Percentiles rank a stretch among this genome's conserved stretches.
Evolutionary conservation across 2,797 vertebrate genomes (phyloP).

Genomic region (Lutjanus campechanus): DNA sequence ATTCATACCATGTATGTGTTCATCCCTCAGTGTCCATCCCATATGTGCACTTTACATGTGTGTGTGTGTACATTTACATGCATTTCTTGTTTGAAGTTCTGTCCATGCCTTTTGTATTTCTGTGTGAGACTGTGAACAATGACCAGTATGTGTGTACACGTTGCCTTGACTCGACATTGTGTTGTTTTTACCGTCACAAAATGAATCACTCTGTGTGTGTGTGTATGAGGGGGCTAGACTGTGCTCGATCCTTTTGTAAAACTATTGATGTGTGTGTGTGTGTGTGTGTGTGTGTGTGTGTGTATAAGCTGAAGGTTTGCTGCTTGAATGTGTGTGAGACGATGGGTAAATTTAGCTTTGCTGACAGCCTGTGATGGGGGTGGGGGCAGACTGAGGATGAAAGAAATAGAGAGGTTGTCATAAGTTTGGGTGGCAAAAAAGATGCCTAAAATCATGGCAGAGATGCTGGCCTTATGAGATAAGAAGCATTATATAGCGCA

Average conservation of each 20-base stretch:
- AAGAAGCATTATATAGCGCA: constrained; percentile 7
- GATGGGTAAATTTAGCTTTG: constrained; percentile 80
- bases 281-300: background rate
- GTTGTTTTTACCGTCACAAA: constrained; percentile 60
- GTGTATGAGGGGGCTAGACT: constrained; percentile 27
- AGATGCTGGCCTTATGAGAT: constrained; percentile 3
- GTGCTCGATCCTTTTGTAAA: constrained; percentile 54
- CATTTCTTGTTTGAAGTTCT: constrained; percentile 41
- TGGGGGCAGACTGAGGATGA: constrained; percentile 34
- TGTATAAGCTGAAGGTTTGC: constrained; percentile 49
- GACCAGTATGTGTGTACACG: constrained; percentile 54
- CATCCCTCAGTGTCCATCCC: constrained; percentile 47
- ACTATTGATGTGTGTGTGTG: constrained; percentile 22
- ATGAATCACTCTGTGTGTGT: constrained; percentile 35
- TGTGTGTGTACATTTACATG: constrained; percentile 42
- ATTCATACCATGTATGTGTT: constrained; percentile 47
- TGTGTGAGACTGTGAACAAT: constrained; percentile 61
- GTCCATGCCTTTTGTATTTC: constrained; percentile 67
- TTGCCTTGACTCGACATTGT: constrained; percentile 67
- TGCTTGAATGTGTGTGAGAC: constrained; percentile 57
- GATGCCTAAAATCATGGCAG: constrained; percentile 48
- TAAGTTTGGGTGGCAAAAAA: constrained; percentile 46
- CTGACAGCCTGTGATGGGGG: constrained; percentile 62
- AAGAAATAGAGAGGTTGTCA: constrained; percentile 38
- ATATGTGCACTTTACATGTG: constrained; percentile 78